Percentiles rank a stretch among this genome's conserved stretches.
These are phyloP conservation scores for Pampus argenteus DNA, from an alignment of 2,797 vertebrate species.

Conservation along the genomic window DNA sequence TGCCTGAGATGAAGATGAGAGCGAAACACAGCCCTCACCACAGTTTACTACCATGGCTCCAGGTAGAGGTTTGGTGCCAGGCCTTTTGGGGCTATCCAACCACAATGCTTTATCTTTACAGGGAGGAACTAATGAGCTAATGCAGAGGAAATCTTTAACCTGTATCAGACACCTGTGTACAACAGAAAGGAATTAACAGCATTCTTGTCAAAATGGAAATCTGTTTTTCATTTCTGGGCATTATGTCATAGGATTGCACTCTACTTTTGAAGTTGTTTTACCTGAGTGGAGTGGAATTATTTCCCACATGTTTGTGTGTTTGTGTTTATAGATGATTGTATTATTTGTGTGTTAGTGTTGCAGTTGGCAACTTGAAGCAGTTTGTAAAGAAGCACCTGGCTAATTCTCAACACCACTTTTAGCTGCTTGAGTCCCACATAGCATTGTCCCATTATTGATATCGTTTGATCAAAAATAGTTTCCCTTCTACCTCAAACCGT, in stretches of 20 bases:
- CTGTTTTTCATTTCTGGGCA: conserved; percentile 69
- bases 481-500: background rate
- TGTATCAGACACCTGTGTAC: conserved; percentile 49
- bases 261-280: conserved; percentile 62
- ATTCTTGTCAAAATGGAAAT: conserved; percentile 65
- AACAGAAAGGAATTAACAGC: conserved; percentile 60
- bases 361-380: conserved; percentile 81
- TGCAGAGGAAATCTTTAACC: conserved; percentile 61
- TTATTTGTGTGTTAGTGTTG: conserved; percentile 60
- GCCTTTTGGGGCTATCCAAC: conserved; percentile 29
- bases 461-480: too few relatives aligned
- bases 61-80: conserved; percentile 49
- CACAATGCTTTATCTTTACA: conserved; percentile 46
- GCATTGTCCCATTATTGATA: conserved; percentile 5
- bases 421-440: conserved; percentile 78
- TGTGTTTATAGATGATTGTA: conserved; percentile 52
- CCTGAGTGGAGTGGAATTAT: conserved; percentile 51
- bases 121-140: conserved; percentile 64
- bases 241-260: conserved; percentile 67
- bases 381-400: conserved; percentile 86
- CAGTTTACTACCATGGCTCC: conserved; percentile 47
- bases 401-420: conserved; percentile 77
- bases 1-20: conserved; percentile 56
- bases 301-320: conserved; percentile 63
- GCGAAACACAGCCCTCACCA: conserved; percentile 24